A percentile compares a stretch with the other conserved stretches of the same genome.
Evolutionary conservation across 2,113 vertebrate species (phyloP).

Genomic region (Cinclus cinclus): DNA sequence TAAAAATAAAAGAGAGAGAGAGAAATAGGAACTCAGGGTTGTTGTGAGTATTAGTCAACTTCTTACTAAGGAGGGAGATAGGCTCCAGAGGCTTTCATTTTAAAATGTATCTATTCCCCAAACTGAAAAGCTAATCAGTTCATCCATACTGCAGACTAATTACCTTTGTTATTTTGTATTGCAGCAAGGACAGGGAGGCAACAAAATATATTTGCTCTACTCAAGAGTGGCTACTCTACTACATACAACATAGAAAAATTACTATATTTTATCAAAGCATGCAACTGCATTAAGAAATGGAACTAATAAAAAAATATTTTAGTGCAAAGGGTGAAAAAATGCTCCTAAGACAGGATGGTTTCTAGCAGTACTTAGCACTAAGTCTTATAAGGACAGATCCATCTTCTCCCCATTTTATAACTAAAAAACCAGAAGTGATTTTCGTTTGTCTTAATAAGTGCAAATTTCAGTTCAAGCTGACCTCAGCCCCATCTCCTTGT

Average conservation of each 20-base stretch:
- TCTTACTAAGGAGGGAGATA: not conserved
- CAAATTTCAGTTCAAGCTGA: not conserved
- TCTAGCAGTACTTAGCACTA: not conserved
- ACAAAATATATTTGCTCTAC: not conserved
- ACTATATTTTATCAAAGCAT: constrained; percentile 15
- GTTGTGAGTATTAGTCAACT: not conserved
- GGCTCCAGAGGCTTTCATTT: not conserved
- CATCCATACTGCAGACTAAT: constrained; percentile 60
- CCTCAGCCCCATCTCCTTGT: not conserved
- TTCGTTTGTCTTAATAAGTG: not conserved
- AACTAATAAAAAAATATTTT: not conserved
- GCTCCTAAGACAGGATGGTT: not conserved
- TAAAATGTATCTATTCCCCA: constrained; percentile 57
- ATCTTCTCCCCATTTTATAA: not conserved
- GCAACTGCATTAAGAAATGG: constrained; percentile 1
- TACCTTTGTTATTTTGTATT: constrained; percentile 58
- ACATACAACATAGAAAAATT: not conserved
- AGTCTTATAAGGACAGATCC: not conserved
- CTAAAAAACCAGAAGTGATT: not conserved
- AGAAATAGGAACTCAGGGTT: not conserved
- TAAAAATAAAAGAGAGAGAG: not conserved
- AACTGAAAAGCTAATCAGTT: constrained; percentile 74
- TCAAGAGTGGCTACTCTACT: not conserved
- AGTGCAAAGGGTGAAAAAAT: not conserved
- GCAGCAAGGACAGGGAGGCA: not conserved